Conservation (phyloP, 2,888 invertebrate genomes). For the Tineola bisselliella region DNA sequence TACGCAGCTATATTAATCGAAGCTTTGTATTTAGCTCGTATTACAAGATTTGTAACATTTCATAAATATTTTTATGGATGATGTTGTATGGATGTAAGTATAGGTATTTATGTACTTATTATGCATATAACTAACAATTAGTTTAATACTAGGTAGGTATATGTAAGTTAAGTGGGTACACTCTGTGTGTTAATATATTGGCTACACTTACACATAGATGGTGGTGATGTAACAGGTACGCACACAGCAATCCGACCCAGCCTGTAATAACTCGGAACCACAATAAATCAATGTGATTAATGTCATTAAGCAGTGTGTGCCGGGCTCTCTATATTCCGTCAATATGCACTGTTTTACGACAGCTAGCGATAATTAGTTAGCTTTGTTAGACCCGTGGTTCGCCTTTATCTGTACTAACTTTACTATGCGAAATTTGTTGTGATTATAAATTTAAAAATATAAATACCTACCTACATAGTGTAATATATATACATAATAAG, state of each 20-base stretch:
- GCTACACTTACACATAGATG: neutral
- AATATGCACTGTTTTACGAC: conserved; percentile 69
- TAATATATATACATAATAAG: neutral
- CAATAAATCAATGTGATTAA: conserved; percentile 70
- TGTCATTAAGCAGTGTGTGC: conserved; percentile 69
- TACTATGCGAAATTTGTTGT: neutral
- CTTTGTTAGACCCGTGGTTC: conserved; percentile 57
- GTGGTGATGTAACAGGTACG: conserved; percentile 2
- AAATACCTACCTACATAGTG: neutral
- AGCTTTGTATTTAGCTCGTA: too few relatives aligned
- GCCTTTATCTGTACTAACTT: conserved; percentile 8
- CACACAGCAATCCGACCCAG: conserved; percentile 27
- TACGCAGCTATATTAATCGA: too few relatives aligned
- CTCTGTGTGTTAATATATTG: neutral
- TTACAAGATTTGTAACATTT: too few relatives aligned
- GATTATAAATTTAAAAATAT: neutral
- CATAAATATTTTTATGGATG: too few relatives aligned
- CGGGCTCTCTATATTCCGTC: conserved; percentile 69
- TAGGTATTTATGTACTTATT: too few relatives aligned
- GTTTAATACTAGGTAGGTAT: neutral
- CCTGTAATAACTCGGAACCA: conserved; percentile 70
- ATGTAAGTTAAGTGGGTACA: neutral
- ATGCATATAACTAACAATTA: neutral
- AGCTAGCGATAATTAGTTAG: conserved; percentile 66
- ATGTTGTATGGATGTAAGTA: too few relatives aligned